A percentile compares a stretch with the other conserved stretches of the same genome.
These are phyloP conservation scores for Canis aureus DNA, from an alignment of 2,113 vertebrate genomes.

Conservation along the genomic window DNA sequence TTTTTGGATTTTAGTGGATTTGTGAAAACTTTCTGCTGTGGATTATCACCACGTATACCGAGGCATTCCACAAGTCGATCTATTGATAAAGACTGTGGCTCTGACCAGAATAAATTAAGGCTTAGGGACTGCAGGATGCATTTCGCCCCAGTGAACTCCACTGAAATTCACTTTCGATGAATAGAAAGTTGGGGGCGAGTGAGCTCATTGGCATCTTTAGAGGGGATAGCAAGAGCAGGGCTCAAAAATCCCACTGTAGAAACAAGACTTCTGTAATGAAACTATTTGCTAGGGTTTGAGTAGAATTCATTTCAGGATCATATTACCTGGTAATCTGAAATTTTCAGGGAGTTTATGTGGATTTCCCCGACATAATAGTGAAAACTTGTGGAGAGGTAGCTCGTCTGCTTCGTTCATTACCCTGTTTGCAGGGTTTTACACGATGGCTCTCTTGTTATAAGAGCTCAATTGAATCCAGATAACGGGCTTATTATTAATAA, in stretches of 20 bases:
- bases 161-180: neutral
- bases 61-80: slow-evolving; percentile 15
- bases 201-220: neutral
- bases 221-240: neutral
- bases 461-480: neutral
- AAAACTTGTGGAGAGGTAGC: neutral
- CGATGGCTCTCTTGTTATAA: neutral
- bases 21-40: slow-evolving; percentile 13
- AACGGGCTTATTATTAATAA: slow-evolving; percentile 7
- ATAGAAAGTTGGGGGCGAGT: neutral
- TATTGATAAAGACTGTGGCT: neutral
- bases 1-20: slow-evolving; percentile 31
- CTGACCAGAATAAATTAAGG: slow-evolving; percentile 24
- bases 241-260: neutral
- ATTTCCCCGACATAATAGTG: neutral
- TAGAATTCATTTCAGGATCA: neutral
- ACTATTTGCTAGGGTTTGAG: neutral
- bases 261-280: neutral
- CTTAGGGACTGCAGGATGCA: neutral
- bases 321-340: neutral
- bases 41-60: neutral
- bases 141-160: neutral
- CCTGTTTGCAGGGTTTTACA: neutral
- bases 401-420: neutral
- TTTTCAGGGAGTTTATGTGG: neutral